phyloP scores from a whole-genome alignment of 2,113 vertebrate genomes.

The Protomyctophum bolini region DNA sequence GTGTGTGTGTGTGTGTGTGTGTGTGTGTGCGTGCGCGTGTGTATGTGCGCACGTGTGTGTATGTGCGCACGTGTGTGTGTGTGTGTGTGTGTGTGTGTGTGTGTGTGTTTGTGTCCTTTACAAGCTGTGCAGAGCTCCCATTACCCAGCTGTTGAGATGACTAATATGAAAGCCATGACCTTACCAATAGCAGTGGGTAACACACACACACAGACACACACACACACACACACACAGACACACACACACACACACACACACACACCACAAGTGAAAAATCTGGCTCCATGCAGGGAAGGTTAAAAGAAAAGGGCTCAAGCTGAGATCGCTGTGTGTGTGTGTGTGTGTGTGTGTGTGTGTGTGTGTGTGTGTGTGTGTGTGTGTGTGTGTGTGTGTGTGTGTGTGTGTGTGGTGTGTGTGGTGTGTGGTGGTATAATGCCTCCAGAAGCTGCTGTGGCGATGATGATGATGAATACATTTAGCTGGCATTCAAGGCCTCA shows the following conservation, averaged over 20 bases:
- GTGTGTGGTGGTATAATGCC: background rate
- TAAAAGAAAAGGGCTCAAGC: too few relatives aligned
- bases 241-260: background rate
- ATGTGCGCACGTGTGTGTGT: background rate
- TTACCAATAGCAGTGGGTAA: background rate
- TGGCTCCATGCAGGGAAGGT: too few relatives aligned
- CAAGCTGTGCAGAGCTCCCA: conserved; percentile 5
- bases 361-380: background rate
- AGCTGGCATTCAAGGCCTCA: conserved; percentile 21
- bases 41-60: background rate
- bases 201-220: background rate
- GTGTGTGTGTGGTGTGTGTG: background rate
- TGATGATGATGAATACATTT: conserved; percentile 25
- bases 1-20: background rate
- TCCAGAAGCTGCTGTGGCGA: background rate
- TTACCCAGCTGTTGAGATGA: conserved; percentile 21
- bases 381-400: background rate
- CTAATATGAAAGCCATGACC: conserved; percentile 19
- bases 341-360: too few relatives aligned
- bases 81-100: background rate
- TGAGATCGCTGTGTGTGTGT: too few relatives aligned
- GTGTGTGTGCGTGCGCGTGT: background rate
- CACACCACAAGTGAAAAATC: background rate
- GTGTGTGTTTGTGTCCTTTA: background rate
- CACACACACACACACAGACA: background rate